phyloP scores from a whole-genome alignment of 2,113 vertebrate species.

The Mastomys natalensis region DNA sequence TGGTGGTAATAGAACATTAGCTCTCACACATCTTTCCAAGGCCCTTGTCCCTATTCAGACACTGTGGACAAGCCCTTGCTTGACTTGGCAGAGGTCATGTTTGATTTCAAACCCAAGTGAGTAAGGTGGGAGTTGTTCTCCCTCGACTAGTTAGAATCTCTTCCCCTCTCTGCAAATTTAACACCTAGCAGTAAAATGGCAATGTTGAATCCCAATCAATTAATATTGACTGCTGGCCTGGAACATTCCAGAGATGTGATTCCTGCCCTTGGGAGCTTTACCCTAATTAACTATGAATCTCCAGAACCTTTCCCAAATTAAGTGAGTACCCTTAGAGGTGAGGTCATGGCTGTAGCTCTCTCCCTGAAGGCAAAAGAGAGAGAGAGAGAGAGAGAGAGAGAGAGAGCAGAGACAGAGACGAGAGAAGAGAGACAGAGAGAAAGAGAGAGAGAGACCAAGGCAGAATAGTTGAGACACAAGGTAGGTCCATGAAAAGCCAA shows the following conservation, averaged over 20 bases:
- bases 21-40: background rate
- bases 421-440: too few relatives aligned
- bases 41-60: background rate
- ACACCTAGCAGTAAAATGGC: slow-evolving; percentile 18
- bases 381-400: background rate
- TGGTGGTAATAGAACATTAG: background rate
- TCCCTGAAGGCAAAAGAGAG: background rate
- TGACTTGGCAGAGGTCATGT: background rate
- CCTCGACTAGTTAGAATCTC: background rate
- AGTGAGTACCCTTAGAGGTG: background rate
- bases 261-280: slow-evolving; percentile 16
- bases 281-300: slow-evolving; percentile 30
- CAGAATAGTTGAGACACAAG: background rate
- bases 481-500: background rate
- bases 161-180: slow-evolving; percentile 8
- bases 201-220: background rate
- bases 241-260: slow-evolving; percentile 34
- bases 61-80: background rate
- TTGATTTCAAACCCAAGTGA: background rate
- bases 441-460: background rate
- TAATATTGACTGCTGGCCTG: slow-evolving; percentile 1
- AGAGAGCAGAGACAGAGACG: too few relatives aligned
- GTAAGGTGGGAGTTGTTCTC: background rate
- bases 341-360: background rate
- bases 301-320: background rate